Evolutionary conservation across 2,888 invertebrate genomes (phyloP).

Genomic region (Metellina segmentata): DNA sequence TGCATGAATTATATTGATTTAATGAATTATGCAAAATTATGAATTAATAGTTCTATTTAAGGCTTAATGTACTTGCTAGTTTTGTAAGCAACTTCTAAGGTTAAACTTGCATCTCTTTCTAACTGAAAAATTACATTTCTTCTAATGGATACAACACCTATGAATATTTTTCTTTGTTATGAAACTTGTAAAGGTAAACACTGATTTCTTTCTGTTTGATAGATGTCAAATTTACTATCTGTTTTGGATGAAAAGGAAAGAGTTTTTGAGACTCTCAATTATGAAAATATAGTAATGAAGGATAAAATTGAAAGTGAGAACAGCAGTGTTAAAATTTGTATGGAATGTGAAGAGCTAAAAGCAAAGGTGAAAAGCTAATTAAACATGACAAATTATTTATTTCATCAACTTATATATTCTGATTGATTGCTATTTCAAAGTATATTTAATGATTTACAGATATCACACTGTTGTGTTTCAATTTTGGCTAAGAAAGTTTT

Average conservation of each 20-base stretch:
- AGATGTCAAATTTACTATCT: slow-evolving; percentile 40
- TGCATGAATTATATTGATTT: no score
- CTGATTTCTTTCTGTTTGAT: not conserved
- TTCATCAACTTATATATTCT: not conserved
- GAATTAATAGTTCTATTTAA: no score
- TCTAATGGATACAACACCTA: no score
- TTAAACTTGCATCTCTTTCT: no score
- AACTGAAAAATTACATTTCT: no score
- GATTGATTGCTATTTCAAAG: no score
- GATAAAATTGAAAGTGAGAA: slow-evolving; percentile 45
- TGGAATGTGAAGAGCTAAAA: slow-evolving; percentile 51
- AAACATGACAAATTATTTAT: not conserved
- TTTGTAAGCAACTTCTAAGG: no score
- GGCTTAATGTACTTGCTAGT: no score
- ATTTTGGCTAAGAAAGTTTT: not conserved
- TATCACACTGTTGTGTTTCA: not conserved
- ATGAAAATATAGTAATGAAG: slow-evolving; percentile 49
- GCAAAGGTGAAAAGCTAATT: slow-evolving; percentile 16
- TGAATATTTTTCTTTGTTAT: not conserved
- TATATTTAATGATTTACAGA: no score
- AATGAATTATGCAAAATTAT: no score
- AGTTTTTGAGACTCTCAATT: not conserved
- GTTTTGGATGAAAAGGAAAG: not conserved
- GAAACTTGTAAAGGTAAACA: not conserved
- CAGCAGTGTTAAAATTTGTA: slow-evolving; percentile 36